Base-by-base conservation (phyloP, 1,140 invertebrate species). In the Papilio polytes region DNA sequence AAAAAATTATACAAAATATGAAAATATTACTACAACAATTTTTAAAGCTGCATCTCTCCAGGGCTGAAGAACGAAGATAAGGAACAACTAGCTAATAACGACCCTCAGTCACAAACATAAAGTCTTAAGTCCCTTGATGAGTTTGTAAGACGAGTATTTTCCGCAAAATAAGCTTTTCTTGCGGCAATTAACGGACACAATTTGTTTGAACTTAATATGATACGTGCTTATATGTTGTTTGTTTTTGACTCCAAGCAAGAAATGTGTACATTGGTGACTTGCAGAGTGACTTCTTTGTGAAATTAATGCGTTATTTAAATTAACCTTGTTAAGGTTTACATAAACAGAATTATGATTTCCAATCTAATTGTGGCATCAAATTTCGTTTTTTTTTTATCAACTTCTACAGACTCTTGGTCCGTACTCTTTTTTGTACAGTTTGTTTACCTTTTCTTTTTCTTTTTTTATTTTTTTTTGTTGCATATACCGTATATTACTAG, bases 131-230 rank as follows among this genome's bases (percentile, higher is more conserved):
- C 26, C 26, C 26, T 31, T 70, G 22, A 70, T 15, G 63, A 70
- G 63, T 70, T 70, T 70, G 63, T 31, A 26, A 70, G 63, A 31
- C 26, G 63, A 70, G 63, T 15, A 70, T 70, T 70, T 70, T 70
- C 63, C 63, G 13, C 63, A 31, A 70, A 31, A 70, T 70, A 31
- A 70, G 63, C 63, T 70, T 70, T 31, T 31, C 26, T 15, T 70
- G 13, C 63, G 26, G 4, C 13, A 70, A 70, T 70, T 70, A 31
- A 70, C 22, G 26, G 26, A 70, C 63, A 70, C 31, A 31, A 70
- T 70, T 70, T 70, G 63, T 70, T 70, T 70, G 26, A 70, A 31
- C 63, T 70, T 15, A 70, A 26, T 63, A 26, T 63, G 59, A 26
- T 63, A 63, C 12, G 59, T 63, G 53, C 53, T 56, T 9, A 20